These are phyloP conservation scores for Neolamprologus brichardi DNA, from an alignment of 2,113 vertebrate species.

Conservation along the genomic window DNA sequence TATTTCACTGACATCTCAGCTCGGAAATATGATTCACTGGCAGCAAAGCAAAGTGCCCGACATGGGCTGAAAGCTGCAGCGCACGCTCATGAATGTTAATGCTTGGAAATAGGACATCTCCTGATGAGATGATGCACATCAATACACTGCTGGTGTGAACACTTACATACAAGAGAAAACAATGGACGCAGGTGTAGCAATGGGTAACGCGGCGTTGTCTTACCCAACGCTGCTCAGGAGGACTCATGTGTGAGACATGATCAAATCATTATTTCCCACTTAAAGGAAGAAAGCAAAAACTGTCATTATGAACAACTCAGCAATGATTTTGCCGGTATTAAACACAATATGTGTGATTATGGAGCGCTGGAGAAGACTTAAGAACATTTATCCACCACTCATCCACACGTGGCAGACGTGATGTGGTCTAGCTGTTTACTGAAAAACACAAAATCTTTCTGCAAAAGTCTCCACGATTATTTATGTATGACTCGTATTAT, in stretches of 20 bases:
- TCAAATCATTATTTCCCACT: not conserved
- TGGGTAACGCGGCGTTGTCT: not conserved
- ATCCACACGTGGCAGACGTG: rapidly evolving
- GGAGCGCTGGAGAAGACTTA: not conserved
- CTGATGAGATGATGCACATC: not conserved
- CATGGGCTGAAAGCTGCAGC: not conserved
- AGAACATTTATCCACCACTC: not conserved
- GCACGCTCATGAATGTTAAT: not conserved
- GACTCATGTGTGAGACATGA: not conserved
- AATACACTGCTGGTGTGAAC: not conserved
- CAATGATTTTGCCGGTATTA: not conserved
- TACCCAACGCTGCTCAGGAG: not conserved
- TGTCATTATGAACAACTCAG: not conserved
- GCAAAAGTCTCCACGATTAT: not conserved
- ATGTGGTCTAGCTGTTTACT: not conserved
- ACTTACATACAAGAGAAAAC: not conserved
- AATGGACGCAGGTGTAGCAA: not conserved
- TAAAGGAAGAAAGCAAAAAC: not conserved
- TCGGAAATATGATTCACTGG: not conserved
- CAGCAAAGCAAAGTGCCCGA: not conserved
- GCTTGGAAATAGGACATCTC: not conserved
- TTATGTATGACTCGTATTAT: not conserved
- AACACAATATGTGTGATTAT: not conserved
- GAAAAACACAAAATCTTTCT: not conserved
- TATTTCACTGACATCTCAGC: not conserved